Conservation (phyloP, 2,113 vertebrate species). For the Silurus meridionalis region DNA sequence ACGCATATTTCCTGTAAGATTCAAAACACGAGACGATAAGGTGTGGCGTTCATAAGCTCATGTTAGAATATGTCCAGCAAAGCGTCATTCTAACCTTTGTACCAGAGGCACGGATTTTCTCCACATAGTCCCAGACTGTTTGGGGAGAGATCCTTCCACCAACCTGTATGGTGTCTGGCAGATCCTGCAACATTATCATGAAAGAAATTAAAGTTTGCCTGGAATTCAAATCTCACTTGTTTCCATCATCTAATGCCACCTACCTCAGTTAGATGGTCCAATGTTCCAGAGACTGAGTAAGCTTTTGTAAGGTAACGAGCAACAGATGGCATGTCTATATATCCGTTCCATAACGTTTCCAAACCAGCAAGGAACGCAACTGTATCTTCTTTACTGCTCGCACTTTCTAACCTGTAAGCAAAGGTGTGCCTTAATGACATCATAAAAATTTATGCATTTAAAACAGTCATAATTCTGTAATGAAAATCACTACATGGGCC, state of each 20-base stretch:
- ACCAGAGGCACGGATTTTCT: slow-evolving; percentile 96
- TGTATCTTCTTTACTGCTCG: slow-evolving; percentile 80
- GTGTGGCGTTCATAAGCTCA: neutral
- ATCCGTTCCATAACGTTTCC: slow-evolving; percentile 90
- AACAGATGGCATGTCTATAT: slow-evolving; percentile 94
- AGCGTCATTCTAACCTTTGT: slow-evolving; percentile 82
- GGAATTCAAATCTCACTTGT: neutral
- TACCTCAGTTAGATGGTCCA: slow-evolving; percentile 92
- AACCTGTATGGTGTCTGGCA: slow-evolving; percentile 94
- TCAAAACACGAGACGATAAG: neutral
- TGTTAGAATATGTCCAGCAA: neutral
- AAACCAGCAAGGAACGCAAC: slow-evolving; percentile 85
- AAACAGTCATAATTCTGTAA: too few species aligned
- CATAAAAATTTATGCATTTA: neutral
- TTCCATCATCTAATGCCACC: neutral
- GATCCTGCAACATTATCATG: slow-evolving; percentile 75
- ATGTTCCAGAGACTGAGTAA: slow-evolving; percentile 90
- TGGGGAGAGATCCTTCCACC: slow-evolving; percentile 96
- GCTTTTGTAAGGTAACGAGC: slow-evolving; percentile 94
- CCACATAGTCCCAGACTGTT: slow-evolving; percentile 97
- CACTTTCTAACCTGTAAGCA: slow-evolving; percentile 61
- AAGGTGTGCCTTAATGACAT: slow-evolving; percentile 1
- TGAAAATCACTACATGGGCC: too few species aligned
- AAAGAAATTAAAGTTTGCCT: neutral
- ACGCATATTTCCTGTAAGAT: slow-evolving; percentile 89